Base-by-base conservation (phyloP, 64 coral and sea anemone species). In the Stylophora pistillata region DNA sequence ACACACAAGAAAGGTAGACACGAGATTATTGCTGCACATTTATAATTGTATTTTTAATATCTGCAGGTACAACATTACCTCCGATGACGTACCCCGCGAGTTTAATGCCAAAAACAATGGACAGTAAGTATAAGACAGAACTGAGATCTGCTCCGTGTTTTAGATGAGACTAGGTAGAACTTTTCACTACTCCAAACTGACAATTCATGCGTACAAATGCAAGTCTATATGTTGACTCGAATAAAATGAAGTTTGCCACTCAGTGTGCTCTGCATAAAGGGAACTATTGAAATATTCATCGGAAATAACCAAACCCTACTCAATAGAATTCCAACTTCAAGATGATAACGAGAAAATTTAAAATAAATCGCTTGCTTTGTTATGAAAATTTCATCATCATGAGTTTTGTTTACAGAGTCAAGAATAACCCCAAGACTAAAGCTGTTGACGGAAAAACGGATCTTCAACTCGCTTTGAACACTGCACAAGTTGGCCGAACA, bases 401-500 rank as follows among this genome's bases (percentile, higher is more conserved):
- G 0, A 20, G 3, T 29, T 82, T 15, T 65, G 17, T 13, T 72
- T 88, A 23, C 1, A 88, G 86, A 58, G 29, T 88, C 13, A 76
- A 88, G 59, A 88, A 88, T 62, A 26, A 88, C 53, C 86, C 86
- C 7, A 88, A 12, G 32, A 88, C 86, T 21, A 76, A 76, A 71
- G 55, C 86, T 29, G 25, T 28, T 20, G 72, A 88, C 28, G 86
- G 86, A 32, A 60, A 88, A 58, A 88, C 86, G 4, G 73, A 56
- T 31, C 86, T 88, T 21, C 86, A 88, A 30, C 72, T 88, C 72
- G 53, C 86, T 53, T 76, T 88, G 73, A 76, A 88, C 86, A 88
- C 86, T 2, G 72, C 86, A 21, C 86, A 88, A 55, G 18, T 88
- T 23, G 72, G 72, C 55, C 72, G 86, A 88, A 88, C 86, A 61